A percentile compares a stretch with the other conserved stretches of the same genome.
Conservation (phyloP, 2,113 vertebrate genomes). For the Grallaria varia region DNA sequence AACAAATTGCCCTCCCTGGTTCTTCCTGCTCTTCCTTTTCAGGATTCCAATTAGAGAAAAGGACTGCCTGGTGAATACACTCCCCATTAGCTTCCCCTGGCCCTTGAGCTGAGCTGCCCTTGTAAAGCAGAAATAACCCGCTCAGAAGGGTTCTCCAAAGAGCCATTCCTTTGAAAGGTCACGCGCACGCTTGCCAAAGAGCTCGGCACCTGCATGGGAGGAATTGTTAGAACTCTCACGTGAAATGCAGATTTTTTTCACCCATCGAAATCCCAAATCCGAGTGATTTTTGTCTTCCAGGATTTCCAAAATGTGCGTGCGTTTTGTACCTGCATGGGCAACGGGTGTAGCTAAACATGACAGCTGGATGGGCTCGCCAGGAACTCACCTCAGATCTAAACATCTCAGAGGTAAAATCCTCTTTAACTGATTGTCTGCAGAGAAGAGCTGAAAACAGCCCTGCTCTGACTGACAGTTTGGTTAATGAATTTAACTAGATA, state of each 20-base stretch:
- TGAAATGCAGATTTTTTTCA: not conserved
- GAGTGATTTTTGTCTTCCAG: not conserved
- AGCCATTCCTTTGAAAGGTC: not conserved
- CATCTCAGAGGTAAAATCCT: not conserved
- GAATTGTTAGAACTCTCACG: not conserved
- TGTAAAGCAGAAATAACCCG: not conserved
- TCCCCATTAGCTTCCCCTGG: not conserved
- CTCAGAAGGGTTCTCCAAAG: not conserved
- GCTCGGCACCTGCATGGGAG: not conserved
- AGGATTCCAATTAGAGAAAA: conserved; percentile 11
- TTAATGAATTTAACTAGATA: conserved; percentile 33
- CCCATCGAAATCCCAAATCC: rapidly evolving
- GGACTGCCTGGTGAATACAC: not conserved
- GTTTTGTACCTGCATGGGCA: not conserved
- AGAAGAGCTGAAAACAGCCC: not conserved
- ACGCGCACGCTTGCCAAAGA: not conserved
- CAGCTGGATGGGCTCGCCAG: not conserved
- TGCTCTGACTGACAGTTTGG: not conserved
- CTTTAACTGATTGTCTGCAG: not conserved
- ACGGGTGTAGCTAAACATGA: rapidly evolving
- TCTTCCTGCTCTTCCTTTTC: not conserved
- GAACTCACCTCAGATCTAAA: not conserved
- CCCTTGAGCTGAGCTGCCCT: not conserved
- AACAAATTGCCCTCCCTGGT: not conserved
- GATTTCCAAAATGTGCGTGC: not conserved